Evolutionary conservation across 2,888 invertebrate species (phyloP).

Genomic region (Autographa pulchrina): DNA sequence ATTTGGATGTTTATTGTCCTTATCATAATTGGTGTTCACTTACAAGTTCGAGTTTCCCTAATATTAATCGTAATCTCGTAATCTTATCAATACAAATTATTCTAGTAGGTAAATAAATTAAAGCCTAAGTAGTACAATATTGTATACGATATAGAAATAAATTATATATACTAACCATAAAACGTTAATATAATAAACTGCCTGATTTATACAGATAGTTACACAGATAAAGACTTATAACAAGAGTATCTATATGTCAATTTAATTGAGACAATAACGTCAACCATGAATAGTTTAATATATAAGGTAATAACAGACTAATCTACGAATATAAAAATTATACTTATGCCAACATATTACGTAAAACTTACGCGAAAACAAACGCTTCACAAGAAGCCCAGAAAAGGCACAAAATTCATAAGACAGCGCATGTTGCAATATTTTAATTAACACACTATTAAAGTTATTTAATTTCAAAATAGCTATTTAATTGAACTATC

Average conservation of each 20-base stretch:
- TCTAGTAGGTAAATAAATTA: conserved; percentile 57
- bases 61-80: conserved; percentile 49
- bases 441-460: conserved; percentile 62
- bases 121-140: conserved; percentile 57
- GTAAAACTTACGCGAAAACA: conserved; percentile 74
- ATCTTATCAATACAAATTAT: conserved; percentile 41
- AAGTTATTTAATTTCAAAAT: conserved; percentile 47
- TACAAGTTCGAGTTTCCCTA: conserved; percentile 65
- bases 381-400: conserved; percentile 79
- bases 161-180: conserved; percentile 51
- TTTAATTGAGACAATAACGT: conserved; percentile 58
- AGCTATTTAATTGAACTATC: conserved; percentile 48
- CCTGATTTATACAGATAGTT: conserved; percentile 39
- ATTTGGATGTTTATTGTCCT: conserved; percentile 42
- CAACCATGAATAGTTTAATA: conserved; percentile 52
- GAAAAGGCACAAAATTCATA: conserved; percentile 88
- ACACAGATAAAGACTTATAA: conserved; percentile 45
- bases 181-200: conserved; percentile 36
- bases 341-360: conserved; percentile 61
- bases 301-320: conserved; percentile 59
- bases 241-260: conserved; percentile 56
- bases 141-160: conserved; percentile 54
- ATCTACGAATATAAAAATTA: conserved; percentile 51
- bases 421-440: conserved; percentile 77
- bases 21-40: conserved; percentile 79